Base-by-base conservation (phyloP, 2,113 vertebrate genomes). In the Sebastes schlegelii region DNA sequence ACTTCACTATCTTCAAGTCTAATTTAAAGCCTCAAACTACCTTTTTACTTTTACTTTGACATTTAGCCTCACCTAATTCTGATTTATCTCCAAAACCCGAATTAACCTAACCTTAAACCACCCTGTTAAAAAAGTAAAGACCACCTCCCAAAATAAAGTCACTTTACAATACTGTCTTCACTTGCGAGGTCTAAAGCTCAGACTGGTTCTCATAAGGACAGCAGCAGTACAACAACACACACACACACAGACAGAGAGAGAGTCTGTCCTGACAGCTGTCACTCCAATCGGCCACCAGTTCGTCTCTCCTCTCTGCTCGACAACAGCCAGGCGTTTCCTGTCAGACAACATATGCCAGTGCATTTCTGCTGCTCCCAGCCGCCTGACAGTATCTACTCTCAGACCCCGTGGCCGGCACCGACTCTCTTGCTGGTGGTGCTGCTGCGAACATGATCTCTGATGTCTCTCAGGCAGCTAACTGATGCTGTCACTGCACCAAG, bases 381-480 rank as follows among this genome's bases (percentile, higher is more conserved):
- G 77, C 79, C 89, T 92, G 94, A 94, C 94, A 92, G 92, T 83
- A 93, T 94, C 92, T 84, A 90, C 93, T 94, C 91, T 76, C 85
- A 58, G 87, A 89, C 83, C 93, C 92, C 67, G 86, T 90, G 93
- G 93, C 92, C 75, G 55, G 80, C 86, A 58, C 73, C 49, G 40
- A 83, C 80, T 90, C 90, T 84, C 72, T 89, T 62, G 88, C 95
- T 94, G 90, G 74, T 91, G 92, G 93, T 88, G 54, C 84, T 63
- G 64, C 5, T 63, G 64, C 5, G 14, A 88, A 92, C 91, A 93
- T 93, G 94, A 95, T 95, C 93, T 90, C 81, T 93, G 86, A 83
- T 87, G 94, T 95, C 91, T 95, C 90, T 91, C 90, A 89, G 93
- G 90, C 90, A 88, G 93, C 84, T 88, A 94, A 95, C 93, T 92